Base-by-base conservation (phyloP, 30 jellyfish, hydroid and myxozoan genomes). In the Pseudorhiza aurosa region DNA sequence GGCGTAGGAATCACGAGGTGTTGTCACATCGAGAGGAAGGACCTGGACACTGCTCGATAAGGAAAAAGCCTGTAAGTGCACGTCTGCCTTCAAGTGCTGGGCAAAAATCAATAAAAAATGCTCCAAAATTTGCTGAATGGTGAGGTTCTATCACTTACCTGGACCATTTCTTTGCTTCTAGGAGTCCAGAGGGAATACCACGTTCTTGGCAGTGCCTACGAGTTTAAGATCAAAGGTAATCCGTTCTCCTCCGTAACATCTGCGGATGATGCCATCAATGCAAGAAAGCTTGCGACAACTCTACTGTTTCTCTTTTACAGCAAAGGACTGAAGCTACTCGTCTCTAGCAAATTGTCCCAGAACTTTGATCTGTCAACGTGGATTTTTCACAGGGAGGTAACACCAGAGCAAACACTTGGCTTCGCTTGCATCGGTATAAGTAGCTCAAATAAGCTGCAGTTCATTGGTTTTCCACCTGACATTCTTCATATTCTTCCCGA, bases 311-410 rank as follows among this genome's bases (percentile, higher is more conserved):
- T 78, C 0, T 59, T 65, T 18, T 65, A 29, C 49, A 67, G 67
- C 55, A 25, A 24, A 2, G 92, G 92, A 15, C 55, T 82, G 32
- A 81, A 81, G 56, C 37, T 81, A 36, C 62, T 81, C 0, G 62
- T 81, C 17, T 65, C 85, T 0, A 81, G 92, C 53, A 78, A 81
- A 21, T 72, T 81, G 14, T 26, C 78, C 8, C 73, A 50, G 47
- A 53, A 51, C 4, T 14, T 22, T 15, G 77, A 67, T 28, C 59
- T 81, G 40, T 22, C 92, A 22, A 81, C 92, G 14, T 81, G 92
- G 92, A 43, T 81, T 0, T 81, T 81, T 30, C 92, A 81, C 58
- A 53, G 85, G 33, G 92, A 81, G 58, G 59, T 24, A 42, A 31
- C 73, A 25, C 51, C 14, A n/a, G 27, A 21, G n/a, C 6, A 78